Conservation (phyloP, 2,797 vertebrate genomes). For the Cirrhinus mrigala region DNA sequence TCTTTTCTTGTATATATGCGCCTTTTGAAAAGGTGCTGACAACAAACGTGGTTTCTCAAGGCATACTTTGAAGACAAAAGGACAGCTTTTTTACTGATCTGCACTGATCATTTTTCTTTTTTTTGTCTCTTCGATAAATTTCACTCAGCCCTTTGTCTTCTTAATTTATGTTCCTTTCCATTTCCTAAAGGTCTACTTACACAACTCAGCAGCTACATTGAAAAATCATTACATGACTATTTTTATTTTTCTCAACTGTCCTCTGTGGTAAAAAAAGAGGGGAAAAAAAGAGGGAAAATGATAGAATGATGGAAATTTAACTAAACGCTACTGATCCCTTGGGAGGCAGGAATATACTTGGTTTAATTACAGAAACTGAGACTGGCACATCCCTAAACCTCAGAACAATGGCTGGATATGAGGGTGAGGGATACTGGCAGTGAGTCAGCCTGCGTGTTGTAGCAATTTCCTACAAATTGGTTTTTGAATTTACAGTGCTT, state of each 20-base stretch:
- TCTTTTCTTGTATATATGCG: conserved; percentile 55
- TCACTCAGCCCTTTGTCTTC: conserved; percentile 40
- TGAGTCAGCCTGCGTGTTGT: conserved; percentile 79
- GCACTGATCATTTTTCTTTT: conserved; percentile 49
- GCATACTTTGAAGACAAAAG: conserved; percentile 62
- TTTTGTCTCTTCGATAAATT: conserved; percentile 43
- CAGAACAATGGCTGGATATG: conserved; percentile 61
- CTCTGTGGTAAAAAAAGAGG: conserved; percentile 53
- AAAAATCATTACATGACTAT: conserved; percentile 61
- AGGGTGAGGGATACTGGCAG: conserved; percentile 71
- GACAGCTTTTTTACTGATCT: conserved; percentile 40
- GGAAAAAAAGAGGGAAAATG: background rate
- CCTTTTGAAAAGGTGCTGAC: conserved; percentile 65
- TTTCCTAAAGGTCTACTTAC: conserved; percentile 58
- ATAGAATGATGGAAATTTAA: conserved; percentile 44
- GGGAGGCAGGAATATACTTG: conserved; percentile 61
- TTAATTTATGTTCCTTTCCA: conserved; percentile 61
- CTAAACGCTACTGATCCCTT: conserved; percentile 52
- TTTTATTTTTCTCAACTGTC: conserved; percentile 64
- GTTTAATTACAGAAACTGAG: conserved; percentile 73
- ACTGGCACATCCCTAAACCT: conserved; percentile 67
- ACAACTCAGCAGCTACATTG: conserved; percentile 61
- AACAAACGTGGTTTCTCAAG: conserved; percentile 62
- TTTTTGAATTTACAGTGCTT: conserved; percentile 79
- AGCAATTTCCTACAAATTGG: conserved; percentile 81